A percentile compares a stretch with the other conserved stretches of the same genome.
These are phyloP conservation scores for Montipora cactus DNA, from an alignment of 64 coral and sea anemone species.

Conservation along the genomic window DNA sequence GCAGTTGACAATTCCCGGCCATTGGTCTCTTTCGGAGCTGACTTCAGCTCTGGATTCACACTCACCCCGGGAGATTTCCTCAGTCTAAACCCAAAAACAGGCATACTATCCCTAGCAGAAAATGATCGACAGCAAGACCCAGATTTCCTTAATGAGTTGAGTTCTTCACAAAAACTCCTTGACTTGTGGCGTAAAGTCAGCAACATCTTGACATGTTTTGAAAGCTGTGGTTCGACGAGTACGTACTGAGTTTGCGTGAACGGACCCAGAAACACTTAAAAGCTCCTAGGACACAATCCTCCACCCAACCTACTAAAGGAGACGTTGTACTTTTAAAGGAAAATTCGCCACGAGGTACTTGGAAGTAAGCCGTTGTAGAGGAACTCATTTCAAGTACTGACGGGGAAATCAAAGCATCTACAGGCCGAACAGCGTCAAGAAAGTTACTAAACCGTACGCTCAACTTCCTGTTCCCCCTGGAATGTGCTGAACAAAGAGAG, in stretches of 20 bases:
- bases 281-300: no score
- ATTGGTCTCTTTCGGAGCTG: slow-evolving; percentile 46
- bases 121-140: slow-evolving; percentile 27
- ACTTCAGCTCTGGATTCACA: slow-evolving; percentile 44
- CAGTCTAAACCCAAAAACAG: slow-evolving; percentile 45
- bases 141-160: slow-evolving; percentile 27
- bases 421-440: slow-evolving; percentile 4
- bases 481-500: neutral
- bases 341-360: neutral
- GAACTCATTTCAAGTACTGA: slow-evolving; percentile 9
- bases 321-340: neutral
- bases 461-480: neutral
- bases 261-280: no score
- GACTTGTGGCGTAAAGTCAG: slow-evolving; percentile 36
- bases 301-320: no score
- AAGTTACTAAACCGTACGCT: neutral
- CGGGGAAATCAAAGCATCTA: neutral
- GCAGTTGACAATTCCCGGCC: slow-evolving; percentile 45
- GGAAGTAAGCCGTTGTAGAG: neutral
- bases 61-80: slow-evolving; percentile 45
- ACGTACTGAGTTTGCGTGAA: slow-evolving; percentile 30
- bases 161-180: slow-evolving; percentile 36
- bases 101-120: slow-evolving; percentile 11
- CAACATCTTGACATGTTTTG: slow-evolving; percentile 53
- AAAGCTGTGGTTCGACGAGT: slow-evolving; percentile 42